Percentiles rank a stretch among this genome's conserved stretches.
These are phyloP conservation scores for Ectobius pallidus DNA, from an alignment of 2,888 invertebrate genomes.

Conservation along the genomic window DNA sequence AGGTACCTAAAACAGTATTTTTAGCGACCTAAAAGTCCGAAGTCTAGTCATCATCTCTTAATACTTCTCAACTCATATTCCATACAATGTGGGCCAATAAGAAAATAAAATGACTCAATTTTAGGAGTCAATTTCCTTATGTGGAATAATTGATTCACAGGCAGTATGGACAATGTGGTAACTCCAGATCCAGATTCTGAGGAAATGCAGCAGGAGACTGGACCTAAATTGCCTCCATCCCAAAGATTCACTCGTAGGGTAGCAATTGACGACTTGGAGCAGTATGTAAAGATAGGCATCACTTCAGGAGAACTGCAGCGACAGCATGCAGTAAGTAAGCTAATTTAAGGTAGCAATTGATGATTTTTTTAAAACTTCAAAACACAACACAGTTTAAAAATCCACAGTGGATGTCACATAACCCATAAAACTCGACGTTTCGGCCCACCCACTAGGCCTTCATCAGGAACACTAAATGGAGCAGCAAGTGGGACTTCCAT, in stretches of 20 bases:
- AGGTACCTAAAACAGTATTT: too few species aligned
- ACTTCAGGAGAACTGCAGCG: slow-evolving; percentile 50
- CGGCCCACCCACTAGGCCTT: too few species aligned
- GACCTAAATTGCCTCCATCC: background rate
- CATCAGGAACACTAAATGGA: too few species aligned
- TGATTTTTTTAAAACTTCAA: too few species aligned
- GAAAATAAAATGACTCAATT: background rate
- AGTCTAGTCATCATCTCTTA: too few species aligned
- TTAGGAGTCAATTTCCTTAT: too few species aligned
- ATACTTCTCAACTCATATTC: background rate
- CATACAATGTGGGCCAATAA: background rate
- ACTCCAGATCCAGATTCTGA: background rate
- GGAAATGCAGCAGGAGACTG: background rate
- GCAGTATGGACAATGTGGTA: background rate
- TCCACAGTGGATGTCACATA: too few species aligned
- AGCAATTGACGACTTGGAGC: slow-evolving; percentile 52
- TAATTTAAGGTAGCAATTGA: background rate
- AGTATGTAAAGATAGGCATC: slow-evolving; percentile 53
- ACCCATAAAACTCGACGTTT: too few species aligned
- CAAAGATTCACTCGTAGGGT: slow-evolving; percentile 43
- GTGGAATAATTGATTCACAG: too few species aligned
- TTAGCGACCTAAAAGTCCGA: too few species aligned
- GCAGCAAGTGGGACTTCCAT: too few species aligned
- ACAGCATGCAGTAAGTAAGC: slow-evolving; percentile 51
- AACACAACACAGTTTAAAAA: too few species aligned